Conservation (phyloP, 2,797 vertebrate genomes). For the Sebastes melanostomus region DNA sequence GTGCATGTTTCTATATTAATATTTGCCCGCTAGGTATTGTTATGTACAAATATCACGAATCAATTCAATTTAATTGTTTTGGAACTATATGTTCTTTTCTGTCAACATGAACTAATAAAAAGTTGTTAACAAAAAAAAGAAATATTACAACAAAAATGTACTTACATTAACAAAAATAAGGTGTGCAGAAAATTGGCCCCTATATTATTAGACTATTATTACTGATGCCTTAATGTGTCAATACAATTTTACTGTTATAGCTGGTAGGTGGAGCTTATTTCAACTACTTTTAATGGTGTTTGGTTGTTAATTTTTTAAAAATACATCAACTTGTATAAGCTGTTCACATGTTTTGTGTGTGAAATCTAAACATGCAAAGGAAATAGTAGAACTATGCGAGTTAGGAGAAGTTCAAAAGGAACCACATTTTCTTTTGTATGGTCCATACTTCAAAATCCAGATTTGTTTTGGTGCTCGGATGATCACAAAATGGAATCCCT, state of each 20-base stretch:
- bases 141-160: not conserved
- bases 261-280: not conserved
- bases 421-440: no score
- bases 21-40: no score
- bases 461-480: no score
- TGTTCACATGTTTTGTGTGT: not conserved
- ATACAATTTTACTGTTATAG: not conserved
- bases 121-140: not conserved
- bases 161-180: not conserved
- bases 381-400: accelerated
- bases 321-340: not conserved
- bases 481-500: no score
- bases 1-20: no score
- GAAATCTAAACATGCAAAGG: not conserved
- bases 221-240: not conserved
- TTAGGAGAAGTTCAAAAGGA: no score
- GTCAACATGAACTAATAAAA: no score
- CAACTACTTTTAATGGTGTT: not conserved
- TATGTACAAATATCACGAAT: no score
- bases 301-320: not conserved
- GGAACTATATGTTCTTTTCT: no score
- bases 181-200: not conserved
- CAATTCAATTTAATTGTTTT: no score
- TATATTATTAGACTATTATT: not conserved
- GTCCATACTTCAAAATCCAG: no score